Base-by-base conservation (phyloP, 1,140 invertebrate genomes). In the Pseudomyrmex cubaensis region DNA sequence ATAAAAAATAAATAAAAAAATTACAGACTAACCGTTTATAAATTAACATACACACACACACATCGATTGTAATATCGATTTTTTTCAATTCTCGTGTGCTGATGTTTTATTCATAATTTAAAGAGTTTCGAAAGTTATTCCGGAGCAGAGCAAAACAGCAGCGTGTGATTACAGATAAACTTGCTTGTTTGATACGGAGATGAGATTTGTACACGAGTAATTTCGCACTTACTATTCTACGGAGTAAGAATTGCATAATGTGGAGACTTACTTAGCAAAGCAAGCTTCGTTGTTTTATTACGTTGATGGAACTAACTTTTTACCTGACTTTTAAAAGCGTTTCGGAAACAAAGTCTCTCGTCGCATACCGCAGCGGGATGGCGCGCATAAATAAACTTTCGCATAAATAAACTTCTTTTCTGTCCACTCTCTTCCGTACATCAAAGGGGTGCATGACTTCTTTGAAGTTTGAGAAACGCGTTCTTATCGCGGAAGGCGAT, bases 381-480 rank as follows among this genome's bases (percentile, higher is more conserved):
- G 35, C 62, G 35, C 35, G 62, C 22, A 54, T 80, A 72, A 80
- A 61, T 80, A 72, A 80, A 61, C 54, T 70, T 72, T 50, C 2
- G 35, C 76, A 20, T 35, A 35, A 35, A 13, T 13, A 52, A 70
- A 12, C 46, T 80, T 80, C 44, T 80, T 72, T 72, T 17, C n/a
- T 59, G 7, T 44, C 7, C 20, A 54, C 50, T 77, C 17, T 72
- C 54, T 7, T 7, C 20, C 35, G 56, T 75, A 48, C 17, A 46
- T 82, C 78, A 64, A 63, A 82, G 50, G 17, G 46, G 35, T 35
- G 35, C 35, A 74, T 46, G n/a, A 12, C 13, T 22, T 22, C 59
- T 63, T 82, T 46, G 48, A 70, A 12, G 50, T 50, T 75, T 8
- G 48, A 57, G 44, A 52, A 52, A 20, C 0, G n/a, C 50, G 35